Percentiles rank a stretch among this genome's conserved stretches.
Conservation (phyloP, 2,797 vertebrate species). For the Melopsittacus undulatus region DNA sequence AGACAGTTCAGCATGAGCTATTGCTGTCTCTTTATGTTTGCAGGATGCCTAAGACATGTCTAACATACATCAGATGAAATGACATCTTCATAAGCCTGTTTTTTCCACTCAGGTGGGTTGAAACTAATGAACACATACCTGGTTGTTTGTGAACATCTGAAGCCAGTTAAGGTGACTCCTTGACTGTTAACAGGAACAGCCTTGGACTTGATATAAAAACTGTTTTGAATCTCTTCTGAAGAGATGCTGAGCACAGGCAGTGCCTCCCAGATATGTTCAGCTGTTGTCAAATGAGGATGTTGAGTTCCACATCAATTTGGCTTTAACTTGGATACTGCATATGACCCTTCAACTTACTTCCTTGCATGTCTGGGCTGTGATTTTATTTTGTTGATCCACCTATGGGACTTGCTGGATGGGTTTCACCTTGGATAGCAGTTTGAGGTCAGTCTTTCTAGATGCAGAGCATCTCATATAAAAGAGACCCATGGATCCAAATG, state of each 20-base stretch:
- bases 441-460: not conserved
- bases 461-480: not conserved
- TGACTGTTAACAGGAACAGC: not conserved
- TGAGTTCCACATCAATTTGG: not conserved
- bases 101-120: accelerated
- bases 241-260: not conserved
- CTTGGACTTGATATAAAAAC: not conserved
- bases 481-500: not conserved
- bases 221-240: accelerated
- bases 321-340: accelerated
- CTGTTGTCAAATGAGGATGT: not conserved
- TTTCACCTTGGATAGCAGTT: not conserved
- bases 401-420: not conserved
- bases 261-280: not conserved
- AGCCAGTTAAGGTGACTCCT: not conserved
- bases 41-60: not conserved
- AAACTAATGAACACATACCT: not conserved
- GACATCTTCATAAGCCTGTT: not conserved
- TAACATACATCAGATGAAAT: not conserved
- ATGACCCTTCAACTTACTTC: not conserved
- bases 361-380: not conserved
- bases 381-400: not conserved
- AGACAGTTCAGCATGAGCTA: not conserved
- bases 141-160: not conserved
- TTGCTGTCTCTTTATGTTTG: not conserved